Evolutionary conservation across 2,113 vertebrate genomes (phyloP), one percentile per base, ranked within the genome.

Genomic region (Ailurus styani): DNA sequence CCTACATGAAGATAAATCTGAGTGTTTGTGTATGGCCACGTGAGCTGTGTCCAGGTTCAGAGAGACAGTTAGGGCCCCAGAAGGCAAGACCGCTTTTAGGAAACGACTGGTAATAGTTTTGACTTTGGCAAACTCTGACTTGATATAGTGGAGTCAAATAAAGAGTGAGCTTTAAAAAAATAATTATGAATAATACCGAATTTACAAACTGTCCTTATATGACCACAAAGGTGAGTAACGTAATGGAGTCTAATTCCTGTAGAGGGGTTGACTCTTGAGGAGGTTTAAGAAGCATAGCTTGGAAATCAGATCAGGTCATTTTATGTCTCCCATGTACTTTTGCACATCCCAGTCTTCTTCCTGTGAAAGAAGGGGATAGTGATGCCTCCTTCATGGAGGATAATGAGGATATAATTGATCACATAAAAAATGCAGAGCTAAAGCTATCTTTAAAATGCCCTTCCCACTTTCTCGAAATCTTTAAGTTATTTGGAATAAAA

Each of bases 1-100:
- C 77, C 21, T 87, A 13, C 55, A 90, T 96, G 94, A 95, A 97
- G 93, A 93, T 84, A 87, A 93, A 97, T 91, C 45, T 90, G 47
- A 81, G 47, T 88, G 57, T 95, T 86, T 89, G 57, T 89, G 47
- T 83, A 81, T 96, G 87, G 85, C 55, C 64, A 93, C n/a, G 50
- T 82, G 79, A 85, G 37, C 60, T 87, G 54, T 27, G 10, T 37
- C 12, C 18, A 75, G 75, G 57, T 94, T 90, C 72, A 89, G 45
- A 66, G 75, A 86, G 87, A 87, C 37, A n/a, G 37, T 47, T 40
- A 42, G 64, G 55, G 31, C 45, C 66, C 6, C 18, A 13, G 25
- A 64, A 73, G 81, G 18, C 52, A 42, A 83, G 11, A 40, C 4
- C 40, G 27, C 54, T 47, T 50, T 50, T 93, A 78, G n/a, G n/a